Percentiles rank a stretch among this genome's conserved stretches.
These are phyloP conservation scores for Phania funesta DNA, from an alignment of 2,888 invertebrate genomes.

Conservation along the genomic window DNA sequence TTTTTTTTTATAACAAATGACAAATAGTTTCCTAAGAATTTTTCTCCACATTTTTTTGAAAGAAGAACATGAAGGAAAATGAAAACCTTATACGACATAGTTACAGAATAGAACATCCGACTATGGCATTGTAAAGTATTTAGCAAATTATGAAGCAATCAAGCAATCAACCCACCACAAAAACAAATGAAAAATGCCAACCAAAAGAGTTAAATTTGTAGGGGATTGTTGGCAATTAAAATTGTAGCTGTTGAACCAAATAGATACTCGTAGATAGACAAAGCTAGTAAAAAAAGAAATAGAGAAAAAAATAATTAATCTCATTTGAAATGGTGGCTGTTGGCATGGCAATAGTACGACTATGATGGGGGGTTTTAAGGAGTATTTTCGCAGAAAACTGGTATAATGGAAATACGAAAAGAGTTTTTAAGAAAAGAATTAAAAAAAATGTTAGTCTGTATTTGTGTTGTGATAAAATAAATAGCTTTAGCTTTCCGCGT, in stretches of 20 bases:
- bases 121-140: conserved; percentile 24
- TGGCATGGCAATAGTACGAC: neutral
- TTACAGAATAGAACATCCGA: neutral
- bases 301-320: neutral
- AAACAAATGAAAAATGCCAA: conserved; percentile 12
- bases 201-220: conserved; percentile 24
- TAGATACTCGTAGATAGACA: too few species aligned
- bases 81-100: neutral
- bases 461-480: neutral
- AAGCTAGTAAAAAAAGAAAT: too few species aligned
- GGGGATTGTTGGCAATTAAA: conserved; percentile 47
- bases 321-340: neutral
- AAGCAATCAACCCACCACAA: neutral
- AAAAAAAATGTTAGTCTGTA: neutral
- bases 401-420: neutral
- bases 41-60: neutral
- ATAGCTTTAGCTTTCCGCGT: neutral
- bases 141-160: conserved; percentile 52
- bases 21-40: conserved; percentile 9
- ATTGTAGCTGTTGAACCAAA: neutral
- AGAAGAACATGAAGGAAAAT: neutral
- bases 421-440: neutral
- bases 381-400: neutral
- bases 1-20: neutral
- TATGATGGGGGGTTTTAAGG: neutral